Evolutionary conservation across 2,113 vertebrate genomes (phyloP), one percentile per base, ranked within the genome.

Genomic region (Megaceryle maxima): DNA sequence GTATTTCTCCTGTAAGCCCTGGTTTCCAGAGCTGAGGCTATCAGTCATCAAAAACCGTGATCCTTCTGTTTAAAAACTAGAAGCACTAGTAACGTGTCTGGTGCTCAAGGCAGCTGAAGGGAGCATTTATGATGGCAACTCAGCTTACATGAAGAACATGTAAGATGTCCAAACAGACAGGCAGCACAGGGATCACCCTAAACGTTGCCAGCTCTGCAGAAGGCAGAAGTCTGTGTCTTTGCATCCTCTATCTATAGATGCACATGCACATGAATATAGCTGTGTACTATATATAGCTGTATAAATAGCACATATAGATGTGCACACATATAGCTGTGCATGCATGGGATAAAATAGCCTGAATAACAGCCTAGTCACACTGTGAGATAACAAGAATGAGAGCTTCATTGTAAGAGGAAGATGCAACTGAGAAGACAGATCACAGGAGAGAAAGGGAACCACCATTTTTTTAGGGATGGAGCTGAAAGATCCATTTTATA

Each of bases 281-380:
- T 85, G 9, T 83, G 31, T 87, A 46, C 19, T 94, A 92, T 67
- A 78, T 59, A 70, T 62, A 91, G 43, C n/a, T 15, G 5, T 41
- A 84, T 89, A 81, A 70, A 94, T 57, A 83, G 5, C 68, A 67
- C 77, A 84, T 84, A 87, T 91, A 84, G 60, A 55, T 87, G 35
- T 41, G 28, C 18, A 72, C 22, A 73, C 41, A 62, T 35, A 88
- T 44, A 76, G 25, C 22, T 62, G 24, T 48, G 37, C 50, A 31
- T 67, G n/a, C 50, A 44, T 59, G 16, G 66, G 53, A 75, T 79
- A 67, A 89, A 91, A 90, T 21, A 90, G 17, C 16, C 51, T 39
- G 51, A 78, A 41, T 62, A 66, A 37, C 17, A 84, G 25, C 66
- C 33, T 0, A 76, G 25, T 63, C 14, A 31, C 2, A 2, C 25